Percentiles rank a stretch among this genome's conserved stretches.
Evolutionary conservation across 2,888 invertebrate genomes (phyloP).

Genomic region (Himalopsyche tibetana): DNA sequence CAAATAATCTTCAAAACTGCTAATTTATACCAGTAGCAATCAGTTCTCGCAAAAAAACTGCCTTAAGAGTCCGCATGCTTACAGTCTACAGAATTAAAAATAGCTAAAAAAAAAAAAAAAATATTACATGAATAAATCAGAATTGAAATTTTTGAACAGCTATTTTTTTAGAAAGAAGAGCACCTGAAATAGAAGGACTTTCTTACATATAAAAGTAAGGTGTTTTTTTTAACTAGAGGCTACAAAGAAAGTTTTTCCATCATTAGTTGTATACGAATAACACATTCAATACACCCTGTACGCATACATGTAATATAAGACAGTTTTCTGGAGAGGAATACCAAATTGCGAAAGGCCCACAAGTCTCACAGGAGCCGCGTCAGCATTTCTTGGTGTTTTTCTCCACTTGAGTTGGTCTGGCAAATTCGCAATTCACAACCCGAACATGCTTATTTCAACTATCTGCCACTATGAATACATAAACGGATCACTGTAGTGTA

Average conservation of each 20-base stretch:
- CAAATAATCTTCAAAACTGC: too few species aligned
- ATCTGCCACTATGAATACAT: conserved; percentile 41
- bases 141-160: too few species aligned
- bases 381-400: conserved; percentile 42
- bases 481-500: conserved; percentile 9
- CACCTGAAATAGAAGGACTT: too few species aligned
- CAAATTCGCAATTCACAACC: conserved; percentile 41
- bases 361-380: conserved; percentile 10
- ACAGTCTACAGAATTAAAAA: too few species aligned
- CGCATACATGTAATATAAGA: neutral
- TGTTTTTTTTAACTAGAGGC: neutral
- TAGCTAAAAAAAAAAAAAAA: too few species aligned
- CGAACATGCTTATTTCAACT: conserved; percentile 43
- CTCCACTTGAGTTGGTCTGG: conserved; percentile 34
- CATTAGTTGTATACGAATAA: conserved; percentile 1
- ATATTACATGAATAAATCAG: too few species aligned
- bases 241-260: neutral
- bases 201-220: too few species aligned
- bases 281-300: conserved; percentile 22
- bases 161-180: too few species aligned
- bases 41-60: too few species aligned
- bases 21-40: too few species aligned
- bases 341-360: conserved; percentile 37
- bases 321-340: conserved; percentile 30
- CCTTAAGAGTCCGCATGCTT: too few species aligned